These are phyloP conservation scores for Scaptomyza tumidula DNA, from an alignment of 2,888 invertebrate genomes.

Conservation along the genomic window DNA sequence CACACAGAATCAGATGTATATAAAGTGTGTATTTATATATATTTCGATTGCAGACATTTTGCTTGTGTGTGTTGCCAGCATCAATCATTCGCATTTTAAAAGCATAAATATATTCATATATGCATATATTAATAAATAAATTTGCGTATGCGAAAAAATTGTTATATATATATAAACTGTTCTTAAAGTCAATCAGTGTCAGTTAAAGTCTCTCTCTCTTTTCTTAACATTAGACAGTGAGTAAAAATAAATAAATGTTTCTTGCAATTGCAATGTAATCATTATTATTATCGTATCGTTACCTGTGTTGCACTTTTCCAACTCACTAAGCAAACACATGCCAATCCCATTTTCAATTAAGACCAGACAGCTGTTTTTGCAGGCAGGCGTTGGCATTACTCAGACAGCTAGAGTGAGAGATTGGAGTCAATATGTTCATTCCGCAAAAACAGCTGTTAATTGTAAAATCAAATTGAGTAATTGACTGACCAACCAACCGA, in stretches of 20 bases:
- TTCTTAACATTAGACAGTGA: no score
- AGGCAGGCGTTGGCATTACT: constrained; percentile 37
- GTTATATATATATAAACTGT: not conserved
- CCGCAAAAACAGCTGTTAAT: constrained; percentile 68
- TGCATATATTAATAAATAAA: constrained; percentile 19
- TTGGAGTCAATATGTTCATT: constrained; percentile 16
- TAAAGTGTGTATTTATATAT: no score
- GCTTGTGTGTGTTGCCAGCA: constrained; percentile 7
- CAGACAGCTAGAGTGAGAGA: constrained; percentile 7
- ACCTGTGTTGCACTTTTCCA: constrained; percentile 40
- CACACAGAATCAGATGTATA: not conserved
- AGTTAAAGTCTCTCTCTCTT: no score
- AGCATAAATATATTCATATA: constrained; percentile 8
- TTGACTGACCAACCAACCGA: constrained; percentile 48
- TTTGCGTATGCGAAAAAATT: not conserved
- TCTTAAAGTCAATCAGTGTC: not conserved
- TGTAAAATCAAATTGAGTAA: constrained; percentile 75
- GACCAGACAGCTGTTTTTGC: constrained; percentile 47
- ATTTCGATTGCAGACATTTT: constrained; percentile 1
- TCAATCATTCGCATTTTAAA: constrained; percentile 32
- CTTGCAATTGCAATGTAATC: constrained; percentile 32
- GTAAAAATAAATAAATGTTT: not conserved
- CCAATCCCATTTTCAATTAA: constrained; percentile 55
- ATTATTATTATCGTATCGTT: not conserved
- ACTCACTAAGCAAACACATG: constrained; percentile 53